Base-by-base conservation (phyloP, 2,888 invertebrate species). In the Stratiomys singularior region DNA sequence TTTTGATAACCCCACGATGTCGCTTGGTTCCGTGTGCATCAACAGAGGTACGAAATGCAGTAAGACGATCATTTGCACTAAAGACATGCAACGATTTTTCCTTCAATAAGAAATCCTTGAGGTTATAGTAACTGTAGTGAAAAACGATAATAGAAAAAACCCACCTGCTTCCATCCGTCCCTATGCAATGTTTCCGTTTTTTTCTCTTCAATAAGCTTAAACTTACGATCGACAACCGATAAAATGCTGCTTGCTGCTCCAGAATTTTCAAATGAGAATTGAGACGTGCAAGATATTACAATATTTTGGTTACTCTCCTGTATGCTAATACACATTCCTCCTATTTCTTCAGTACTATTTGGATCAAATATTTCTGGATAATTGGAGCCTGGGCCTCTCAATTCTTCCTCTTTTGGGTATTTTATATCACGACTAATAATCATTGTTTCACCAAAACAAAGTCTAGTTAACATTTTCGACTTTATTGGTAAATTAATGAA, bases 41-140 rank as follows among this genome's bases (percentile, higher is more conserved):
- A 27, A 21, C 25, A 1, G 46, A 27, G 7, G 27, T 47, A 9
- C 47, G 64, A 27, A 64, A 76, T 15, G 76, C 47, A 9, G 18
- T 46, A n/a, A 30, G 37, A 3, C 23, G 27, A 7, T 60, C 25
- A 13, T 18, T 5, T 11, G 60, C 63, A 5, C 25, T 23, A 15
- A 76, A 63, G 2, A 76, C 76, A 18, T 76, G 76, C 27, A 76
- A 9, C 9, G 47, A 58, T 25, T 76, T 76, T 64, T 76, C 76
- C 74, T 74, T n/a, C 3, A 37, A 72, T n/a, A n/a, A n/a, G n/a
- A n/a, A n/a, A n/a, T n/a, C n/a, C n/a, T 46, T 46, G 0, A 46
- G n/a, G n/a, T 46, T n/a, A 15, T 46, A 46, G 13, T 15, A 46
- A 46, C 46, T 46, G 11, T 46, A 46, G n/a, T n/a, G n/a, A n/a